Base-by-base conservation (phyloP, 1,140 invertebrate species). In the Lepidotrigona ventralis region DNA sequence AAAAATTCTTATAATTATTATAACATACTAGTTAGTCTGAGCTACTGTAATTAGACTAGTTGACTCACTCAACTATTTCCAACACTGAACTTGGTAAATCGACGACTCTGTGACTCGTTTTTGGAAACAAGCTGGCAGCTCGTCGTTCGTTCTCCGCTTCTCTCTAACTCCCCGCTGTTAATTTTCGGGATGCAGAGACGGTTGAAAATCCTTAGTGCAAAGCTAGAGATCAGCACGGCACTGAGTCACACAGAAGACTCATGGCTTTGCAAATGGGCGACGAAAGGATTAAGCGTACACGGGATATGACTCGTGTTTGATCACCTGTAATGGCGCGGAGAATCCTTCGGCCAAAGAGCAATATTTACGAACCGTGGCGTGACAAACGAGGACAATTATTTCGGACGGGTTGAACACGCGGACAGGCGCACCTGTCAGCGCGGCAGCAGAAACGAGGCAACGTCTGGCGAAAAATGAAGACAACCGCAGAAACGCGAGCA, bases 261-360 rank as follows among this genome's bases (percentile, higher is more conserved):
- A 63, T 69, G 66, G 60, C 19, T 51, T 21, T 11, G 81, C 68
- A 70, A 53, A 56, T 56, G 12, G 12, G 54, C 66, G 8, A 46
- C 39, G 39, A 46, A 12, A 29, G 76, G 80, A 81, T 76, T 63
- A 68, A 68, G 64, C 63, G 54, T 56, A 78, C 69, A 56, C 72
- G 21, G 33, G 11, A n/a, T n/a, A 15, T 15, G 70, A 39, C 54
- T 70, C 19, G 56, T 60, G 75, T 83, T 83, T 78, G 60, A 78
- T 76, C 81, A 60, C 29, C 54, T 29, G 66, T 29, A 26, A 68
- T 39, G 29, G n/a, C 29, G 11, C 26, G 19, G 29, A 33, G 69
- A 33, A 11, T 14, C 39, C 39, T 46, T 46, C 6, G 39, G 39
- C 39, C 39, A 46, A 39, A 29, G 1, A 8, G 19, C 17, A 21